These are phyloP conservation scores for Paratilapia polleni DNA, from an alignment of 2,113 vertebrate species.

Conservation along the genomic window DNA sequence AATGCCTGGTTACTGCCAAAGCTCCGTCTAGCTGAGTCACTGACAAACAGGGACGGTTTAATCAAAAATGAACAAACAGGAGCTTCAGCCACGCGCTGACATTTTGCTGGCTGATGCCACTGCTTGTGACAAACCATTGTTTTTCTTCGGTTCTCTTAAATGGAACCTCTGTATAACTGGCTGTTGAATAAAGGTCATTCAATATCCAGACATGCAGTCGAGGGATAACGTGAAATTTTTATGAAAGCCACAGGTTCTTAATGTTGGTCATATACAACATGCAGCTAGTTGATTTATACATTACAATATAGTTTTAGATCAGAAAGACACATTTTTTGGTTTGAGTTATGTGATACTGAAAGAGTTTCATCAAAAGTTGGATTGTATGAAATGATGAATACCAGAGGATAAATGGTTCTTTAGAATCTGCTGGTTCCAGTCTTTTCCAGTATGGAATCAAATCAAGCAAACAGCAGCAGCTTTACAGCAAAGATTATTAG, in stretches of 20 bases:
- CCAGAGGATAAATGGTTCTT: slow-evolving; percentile 33
- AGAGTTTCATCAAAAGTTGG: slow-evolving; percentile 20
- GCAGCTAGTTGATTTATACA: slow-evolving; percentile 12
- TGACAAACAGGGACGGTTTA: not conserved
- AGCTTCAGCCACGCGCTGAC: not conserved
- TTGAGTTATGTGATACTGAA: slow-evolving; percentile 1
- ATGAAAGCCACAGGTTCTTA: not conserved
- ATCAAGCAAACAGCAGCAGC: slow-evolving; percentile 32
- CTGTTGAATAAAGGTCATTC: slow-evolving; percentile 25
- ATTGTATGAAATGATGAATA: slow-evolving; percentile 5
- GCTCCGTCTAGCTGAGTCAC: slow-evolving; percentile 7
- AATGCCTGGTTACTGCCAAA: not conserved
- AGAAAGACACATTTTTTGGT: slow-evolving; percentile 3
- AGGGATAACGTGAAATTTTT: not conserved
- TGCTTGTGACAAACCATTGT: slow-evolving; percentile 17
- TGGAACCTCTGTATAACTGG: not conserved
- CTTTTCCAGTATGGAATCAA: slow-evolving; percentile 48
- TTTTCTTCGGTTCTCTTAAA: slow-evolving; percentile 42
- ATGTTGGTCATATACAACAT: slow-evolving; percentile 1
- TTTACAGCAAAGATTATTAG: slow-evolving; percentile 32
- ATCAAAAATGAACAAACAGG: not conserved
- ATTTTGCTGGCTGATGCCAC: slow-evolving; percentile 17
- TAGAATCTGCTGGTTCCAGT: slow-evolving; percentile 27
- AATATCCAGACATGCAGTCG: not conserved
- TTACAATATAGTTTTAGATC: slow-evolving; percentile 12